These are phyloP conservation scores for Agrenia bidenticulata DNA, from an alignment of 2,888 invertebrate genomes.

Conservation along the genomic window DNA sequence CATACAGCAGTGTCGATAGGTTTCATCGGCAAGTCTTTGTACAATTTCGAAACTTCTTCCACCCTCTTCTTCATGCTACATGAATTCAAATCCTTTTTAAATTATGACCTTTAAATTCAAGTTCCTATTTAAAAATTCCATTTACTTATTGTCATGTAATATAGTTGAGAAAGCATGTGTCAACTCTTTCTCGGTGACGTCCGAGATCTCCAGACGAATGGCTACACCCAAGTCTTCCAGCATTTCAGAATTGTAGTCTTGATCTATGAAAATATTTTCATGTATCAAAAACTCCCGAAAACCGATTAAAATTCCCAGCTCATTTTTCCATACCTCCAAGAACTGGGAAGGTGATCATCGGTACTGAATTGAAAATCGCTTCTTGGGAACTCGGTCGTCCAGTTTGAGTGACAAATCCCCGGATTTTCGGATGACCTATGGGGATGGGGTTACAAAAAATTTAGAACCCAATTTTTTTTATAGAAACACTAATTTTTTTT, in stretches of 20 bases:
- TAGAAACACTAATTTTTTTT: neutral
- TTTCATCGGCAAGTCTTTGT: conserved; percentile 22
- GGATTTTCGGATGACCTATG: conserved; percentile 32
- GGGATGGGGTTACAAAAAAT: no score
- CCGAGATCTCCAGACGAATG: conserved; percentile 28
- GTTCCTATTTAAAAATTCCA: no score
- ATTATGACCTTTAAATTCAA: no score
- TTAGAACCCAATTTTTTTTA: no score
- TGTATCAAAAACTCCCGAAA: neutral
- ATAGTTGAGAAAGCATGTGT: conserved; percentile 14
- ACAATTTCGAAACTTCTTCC: conserved; percentile 16
- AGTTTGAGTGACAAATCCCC: conserved; percentile 40
- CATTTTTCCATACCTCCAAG: conserved; percentile 20
- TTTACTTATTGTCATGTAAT: conserved; percentile 2
- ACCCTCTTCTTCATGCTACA: conserved; percentile 7
- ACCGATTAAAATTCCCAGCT: neutral
- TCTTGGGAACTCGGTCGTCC: conserved; percentile 44
- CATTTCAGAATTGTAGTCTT: conserved; percentile 34
- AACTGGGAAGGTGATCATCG: conserved; percentile 37
- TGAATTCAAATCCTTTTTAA: no score
- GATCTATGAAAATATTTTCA: conserved; percentile 24
- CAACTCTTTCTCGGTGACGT: conserved; percentile 21
- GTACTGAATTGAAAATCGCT: conserved; percentile 45
- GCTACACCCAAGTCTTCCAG: conserved; percentile 24
- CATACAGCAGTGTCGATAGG: conserved; percentile 22